Evolutionary conservation across 1,140 invertebrate species (phyloP), one percentile per base, ranked within the genome.

Genomic region (Zaprionus davidi): DNA sequence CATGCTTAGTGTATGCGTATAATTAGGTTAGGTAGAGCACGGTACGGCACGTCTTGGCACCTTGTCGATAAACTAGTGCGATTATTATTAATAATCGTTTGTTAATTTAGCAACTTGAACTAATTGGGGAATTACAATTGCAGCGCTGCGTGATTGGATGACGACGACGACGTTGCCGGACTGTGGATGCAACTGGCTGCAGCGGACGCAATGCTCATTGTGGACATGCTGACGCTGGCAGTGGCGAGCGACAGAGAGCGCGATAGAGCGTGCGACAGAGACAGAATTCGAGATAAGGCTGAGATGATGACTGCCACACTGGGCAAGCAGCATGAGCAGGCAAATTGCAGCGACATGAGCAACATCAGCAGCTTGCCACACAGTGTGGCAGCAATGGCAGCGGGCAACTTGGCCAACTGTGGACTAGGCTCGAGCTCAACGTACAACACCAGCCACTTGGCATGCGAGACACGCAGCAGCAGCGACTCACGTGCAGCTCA

Each of bases 211-310:
- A 87, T 87, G 87, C 76, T 81, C 41, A 81, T 81, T 72, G 80
- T 88, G 64, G 81, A 91, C 73, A 84, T 83, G 81, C 65, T 91
- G 64, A 91, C 88, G 24, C 34, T 91, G 71, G 73, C 88, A 36
- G 56, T 85, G 69, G 71, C 81, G 44, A 88, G 67, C 26, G 58
- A 59, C 65, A 63, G 34, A 75, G 51, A 28, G 49, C 71, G 65
- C 22, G 38, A 46, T 46, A 78, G 26, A 36, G 64, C 46, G 68
- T 72, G n/a, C 62, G 56, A 53, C 51, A 56, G 24, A 20, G 34
- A 24, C 17, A 66, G 57, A 11, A n/a, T 9, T 7, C 7, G n/a
- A 44, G 6, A 44, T 17, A 44, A 17, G 5, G 5, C n/a, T 17
- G 41, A 17, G 41, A 80, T 67, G 57, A 82, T 80, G 75, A 78